These are phyloP conservation scores for Steatocranus sp. DNA, from an alignment of 2,797 vertebrate genomes.

Conservation along the genomic window DNA sequence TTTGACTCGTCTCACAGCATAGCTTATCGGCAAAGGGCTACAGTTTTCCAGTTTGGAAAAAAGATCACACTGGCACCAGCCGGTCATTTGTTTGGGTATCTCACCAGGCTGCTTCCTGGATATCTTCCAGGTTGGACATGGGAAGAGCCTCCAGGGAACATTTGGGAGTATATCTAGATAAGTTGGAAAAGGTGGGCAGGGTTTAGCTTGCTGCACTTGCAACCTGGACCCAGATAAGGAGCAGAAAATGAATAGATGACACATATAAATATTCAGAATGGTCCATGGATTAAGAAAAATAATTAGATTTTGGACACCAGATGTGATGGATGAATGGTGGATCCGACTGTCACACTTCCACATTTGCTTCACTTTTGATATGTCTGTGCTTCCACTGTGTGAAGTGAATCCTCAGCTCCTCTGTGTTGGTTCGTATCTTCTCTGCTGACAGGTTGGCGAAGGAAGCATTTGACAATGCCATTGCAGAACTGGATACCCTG, in stretches of 20 bases:
- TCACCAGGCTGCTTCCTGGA: neutral
- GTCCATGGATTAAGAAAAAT: neutral
- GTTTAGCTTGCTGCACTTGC: neutral
- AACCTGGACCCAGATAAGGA: neutral
- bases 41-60: neutral
- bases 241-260: neutral
- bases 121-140: neutral
- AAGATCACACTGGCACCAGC: neutral
- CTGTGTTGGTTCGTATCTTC: neutral
- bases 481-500: slow-evolving; percentile 98
- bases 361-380: neutral
- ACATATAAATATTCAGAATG: neutral
- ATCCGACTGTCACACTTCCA: neutral
- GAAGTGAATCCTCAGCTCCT: neutral
- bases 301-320: neutral
- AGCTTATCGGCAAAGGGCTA: accelerated
- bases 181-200: neutral
- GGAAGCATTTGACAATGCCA: slow-evolving; percentile 96
- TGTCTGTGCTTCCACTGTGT: neutral
- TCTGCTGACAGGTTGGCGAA: slow-evolving; percentile 89
- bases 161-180: neutral
- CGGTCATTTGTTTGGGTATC: neutral
- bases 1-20: neutral
- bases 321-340: neutral
- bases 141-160: neutral